These are phyloP conservation scores for Acanthopleura granulata DNA, from an alignment of 2,888 invertebrate species.

Conservation along the genomic window DNA sequence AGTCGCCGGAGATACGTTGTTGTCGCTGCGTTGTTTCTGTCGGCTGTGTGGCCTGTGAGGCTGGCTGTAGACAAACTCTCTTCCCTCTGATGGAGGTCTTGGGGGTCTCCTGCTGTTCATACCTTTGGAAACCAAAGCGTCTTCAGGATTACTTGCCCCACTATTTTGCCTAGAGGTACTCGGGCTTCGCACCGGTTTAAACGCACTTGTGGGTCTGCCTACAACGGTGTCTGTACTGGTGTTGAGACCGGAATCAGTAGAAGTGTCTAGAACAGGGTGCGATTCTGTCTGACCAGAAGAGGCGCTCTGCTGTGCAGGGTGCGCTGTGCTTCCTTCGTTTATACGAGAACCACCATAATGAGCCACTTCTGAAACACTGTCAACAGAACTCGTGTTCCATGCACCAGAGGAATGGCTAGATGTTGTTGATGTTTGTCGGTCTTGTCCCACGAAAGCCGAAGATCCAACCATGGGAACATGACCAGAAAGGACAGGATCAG, in stretches of 20 bases:
- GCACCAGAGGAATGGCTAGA: neutral
- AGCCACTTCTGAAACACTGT: neutral
- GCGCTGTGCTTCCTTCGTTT: neutral
- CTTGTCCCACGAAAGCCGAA: neutral
- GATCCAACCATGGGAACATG: neutral
- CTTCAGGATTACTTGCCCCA: neutral
- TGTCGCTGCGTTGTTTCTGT: conserved; percentile 26
- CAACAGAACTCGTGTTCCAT: neutral
- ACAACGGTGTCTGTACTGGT: neutral
- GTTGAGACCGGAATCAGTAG: neutral
- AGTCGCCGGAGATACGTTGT: conserved; percentile 63
- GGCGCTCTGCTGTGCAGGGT: neutral
- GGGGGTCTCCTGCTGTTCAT: neutral
- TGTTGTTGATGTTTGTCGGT: neutral
- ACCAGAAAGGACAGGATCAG: neutral
- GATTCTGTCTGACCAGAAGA: neutral
- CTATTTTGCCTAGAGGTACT: neutral
- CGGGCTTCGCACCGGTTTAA: neutral
- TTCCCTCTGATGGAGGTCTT: neutral
- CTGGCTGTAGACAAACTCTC: neutral
- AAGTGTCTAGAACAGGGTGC: neutral
- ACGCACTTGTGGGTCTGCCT: conserved; percentile 8
- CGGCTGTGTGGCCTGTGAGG: neutral
- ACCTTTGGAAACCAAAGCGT: neutral
- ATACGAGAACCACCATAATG: neutral